Percentiles rank a stretch among this genome's conserved stretches.
These are phyloP conservation scores for Chrysemys picta DNA, from an alignment of 2,113 vertebrate genomes.

Conservation along the genomic window DNA sequence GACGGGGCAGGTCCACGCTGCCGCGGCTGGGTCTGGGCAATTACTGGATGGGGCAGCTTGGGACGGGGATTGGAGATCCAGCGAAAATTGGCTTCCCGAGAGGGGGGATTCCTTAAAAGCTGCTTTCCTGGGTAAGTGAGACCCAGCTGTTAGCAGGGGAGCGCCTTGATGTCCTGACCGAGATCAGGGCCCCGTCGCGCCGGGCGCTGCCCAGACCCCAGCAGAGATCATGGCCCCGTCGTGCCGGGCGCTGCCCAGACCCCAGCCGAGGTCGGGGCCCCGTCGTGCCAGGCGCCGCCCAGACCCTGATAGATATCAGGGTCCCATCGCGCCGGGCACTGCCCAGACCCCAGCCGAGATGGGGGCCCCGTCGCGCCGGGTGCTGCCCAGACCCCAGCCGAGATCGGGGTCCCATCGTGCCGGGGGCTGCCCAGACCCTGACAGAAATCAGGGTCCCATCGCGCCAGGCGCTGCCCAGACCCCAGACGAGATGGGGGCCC, in stretches of 20 bases:
- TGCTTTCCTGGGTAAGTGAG: neutral
- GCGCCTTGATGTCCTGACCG: neutral
- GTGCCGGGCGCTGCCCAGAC: accelerated
- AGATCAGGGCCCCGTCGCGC: neutral
- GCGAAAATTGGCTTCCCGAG: neutral
- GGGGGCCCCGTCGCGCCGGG: neutral
- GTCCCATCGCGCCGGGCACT: no score
- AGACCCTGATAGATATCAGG: no score
- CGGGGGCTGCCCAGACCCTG: neutral
- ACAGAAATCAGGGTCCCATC: no score
- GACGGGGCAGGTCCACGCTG: neutral
- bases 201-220: no score
- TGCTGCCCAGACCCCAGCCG: no score
- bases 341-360: no score
- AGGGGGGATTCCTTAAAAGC: neutral
- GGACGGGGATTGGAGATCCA: neutral
- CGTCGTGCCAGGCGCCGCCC: neutral
- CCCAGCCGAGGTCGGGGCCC: neutral
- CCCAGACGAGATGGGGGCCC: neutral
- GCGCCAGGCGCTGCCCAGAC: neutral
- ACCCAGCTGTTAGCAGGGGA: neutral
- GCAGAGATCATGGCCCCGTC: neutral
- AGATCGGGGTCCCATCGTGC: neutral
- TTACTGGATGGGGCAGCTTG: neutral
- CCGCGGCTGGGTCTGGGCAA: no score